These are phyloP conservation scores for Eretmochelys imbricata DNA, from an alignment of 2,113 vertebrate species.

Conservation along the genomic window DNA sequence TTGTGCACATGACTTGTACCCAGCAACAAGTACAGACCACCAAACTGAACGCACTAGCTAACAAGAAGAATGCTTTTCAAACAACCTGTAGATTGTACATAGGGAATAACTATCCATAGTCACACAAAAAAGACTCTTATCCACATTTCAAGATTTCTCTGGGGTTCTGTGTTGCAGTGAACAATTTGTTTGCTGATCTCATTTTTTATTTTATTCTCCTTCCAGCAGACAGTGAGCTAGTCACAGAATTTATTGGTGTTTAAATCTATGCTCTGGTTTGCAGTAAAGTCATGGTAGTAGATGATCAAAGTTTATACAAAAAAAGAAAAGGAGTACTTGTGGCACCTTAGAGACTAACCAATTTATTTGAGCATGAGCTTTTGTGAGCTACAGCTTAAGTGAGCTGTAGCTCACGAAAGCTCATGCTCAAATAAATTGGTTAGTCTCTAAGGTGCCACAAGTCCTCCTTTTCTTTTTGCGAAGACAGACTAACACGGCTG, in stretches of 20 bases:
- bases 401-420: too few relatives aligned
- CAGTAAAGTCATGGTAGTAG: not conserved
- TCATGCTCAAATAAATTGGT: too few relatives aligned
- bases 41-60: slow-evolving; percentile 3
- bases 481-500: too few relatives aligned
- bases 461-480: too few relatives aligned
- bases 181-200: not conserved
- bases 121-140: not conserved
- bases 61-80: not conserved
- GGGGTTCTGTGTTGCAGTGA: not conserved
- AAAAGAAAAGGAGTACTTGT: too few relatives aligned
- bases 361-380: too few relatives aligned
- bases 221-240: not conserved
- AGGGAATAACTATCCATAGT: not conserved
- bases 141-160: not conserved
- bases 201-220: not conserved
- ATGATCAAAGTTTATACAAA: too few relatives aligned
- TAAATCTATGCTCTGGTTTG: not conserved
- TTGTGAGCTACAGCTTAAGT: too few relatives aligned
- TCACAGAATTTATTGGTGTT: not conserved
- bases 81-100: not conserved
- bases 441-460: too few relatives aligned
- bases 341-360: too few relatives aligned
- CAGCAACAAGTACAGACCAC: not conserved
- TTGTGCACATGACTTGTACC: not conserved